Evolutionary conservation across 2,113 vertebrate species (phyloP).

Genomic region (Cervus canadensis): DNA sequence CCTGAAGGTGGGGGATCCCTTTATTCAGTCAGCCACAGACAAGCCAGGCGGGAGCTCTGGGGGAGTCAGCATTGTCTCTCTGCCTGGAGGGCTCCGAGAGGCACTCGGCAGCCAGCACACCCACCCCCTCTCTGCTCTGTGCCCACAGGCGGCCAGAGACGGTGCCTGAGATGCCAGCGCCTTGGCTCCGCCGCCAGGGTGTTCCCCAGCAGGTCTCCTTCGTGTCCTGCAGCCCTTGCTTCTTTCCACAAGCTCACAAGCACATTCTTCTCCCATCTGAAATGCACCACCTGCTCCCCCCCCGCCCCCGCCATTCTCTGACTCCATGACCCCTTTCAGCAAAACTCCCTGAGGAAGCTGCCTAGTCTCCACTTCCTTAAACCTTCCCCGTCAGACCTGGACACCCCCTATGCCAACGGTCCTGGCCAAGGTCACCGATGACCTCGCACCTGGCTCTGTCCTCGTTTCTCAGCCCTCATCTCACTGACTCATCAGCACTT

Average conservation of each 20-base stretch:
- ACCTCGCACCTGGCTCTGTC: fast-evolving
- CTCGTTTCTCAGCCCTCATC: not conserved
- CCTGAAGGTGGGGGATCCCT: not conserved
- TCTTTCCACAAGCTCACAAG: fast-evolving
- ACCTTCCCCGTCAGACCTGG: not conserved
- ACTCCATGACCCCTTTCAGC: not conserved
- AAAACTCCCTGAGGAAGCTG: not conserved
- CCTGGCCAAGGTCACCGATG: not conserved
- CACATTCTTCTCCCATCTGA: not conserved
- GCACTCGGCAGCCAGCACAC: not conserved
- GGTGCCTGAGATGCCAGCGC: not conserved
- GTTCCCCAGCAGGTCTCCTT: not conserved
- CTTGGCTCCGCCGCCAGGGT: not conserved
- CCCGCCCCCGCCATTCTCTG: not conserved
- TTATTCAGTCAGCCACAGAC: not conserved
- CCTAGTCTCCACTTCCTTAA: not conserved
- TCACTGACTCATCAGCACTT: not conserved
- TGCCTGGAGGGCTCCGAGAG: not conserved
- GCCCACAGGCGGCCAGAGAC: not conserved
- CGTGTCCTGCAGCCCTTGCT: not conserved
- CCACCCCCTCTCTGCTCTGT: not conserved
- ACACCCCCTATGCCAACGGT: not conserved
- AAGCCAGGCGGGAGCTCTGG: not conserved
- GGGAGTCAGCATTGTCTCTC: fast-evolving
- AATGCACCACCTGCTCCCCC: not conserved